Evolutionary conservation across 2,113 vertebrate species (phyloP), one percentile per base, ranked within the genome.

Genomic region (Scartelaos histophorus): DNA sequence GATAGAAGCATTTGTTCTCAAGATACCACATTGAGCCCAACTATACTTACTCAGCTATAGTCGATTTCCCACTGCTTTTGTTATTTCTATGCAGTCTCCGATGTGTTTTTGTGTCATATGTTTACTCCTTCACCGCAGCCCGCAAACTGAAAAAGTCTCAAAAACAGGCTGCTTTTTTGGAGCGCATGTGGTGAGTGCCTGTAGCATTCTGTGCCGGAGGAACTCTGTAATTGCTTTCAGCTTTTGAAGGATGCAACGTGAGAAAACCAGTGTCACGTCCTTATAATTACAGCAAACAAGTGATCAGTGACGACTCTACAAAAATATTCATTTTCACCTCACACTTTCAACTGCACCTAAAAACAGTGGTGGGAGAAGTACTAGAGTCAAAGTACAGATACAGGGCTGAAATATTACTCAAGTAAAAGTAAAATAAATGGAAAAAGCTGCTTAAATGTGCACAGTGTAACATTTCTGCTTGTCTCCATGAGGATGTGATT

Each of bases 191-290:
- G 89, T 84, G 75, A 85, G 80, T 67, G 84, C 81, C 82, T 82
- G 79, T 85, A 69, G 64, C 90, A 91, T 88, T 90, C 84, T 86
- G 88, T 71, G 64, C 85, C 85, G 46, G 47, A 79, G 85, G 78
- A 81, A 80, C 76, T 82, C 81, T 84, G 76, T 91, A 93, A 92
- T 92, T 92, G 91, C 80, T 91, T 89, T 90, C 89, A 92, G 87
- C 82, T 79, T 88, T 83, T 76, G 69, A 80, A 61, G 43, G 74
- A 86, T 81, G 78, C 56, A 66, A 43, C 67, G 61, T 34, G 5
- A 80, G 69, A 68, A 82, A 79, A 76, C 35, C 54, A 24, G 68
- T 79, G 69, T 81, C 67, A 80, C 67, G 29, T 82, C 82, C 89
- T 88, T 82, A 87, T 89, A 83, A 69, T 58, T 67, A 85, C 47